Evolutionary conservation across 2,113 vertebrate genomes (phyloP), one percentile per base, ranked within the genome.

Genomic region (Pachyramphus minor): DNA sequence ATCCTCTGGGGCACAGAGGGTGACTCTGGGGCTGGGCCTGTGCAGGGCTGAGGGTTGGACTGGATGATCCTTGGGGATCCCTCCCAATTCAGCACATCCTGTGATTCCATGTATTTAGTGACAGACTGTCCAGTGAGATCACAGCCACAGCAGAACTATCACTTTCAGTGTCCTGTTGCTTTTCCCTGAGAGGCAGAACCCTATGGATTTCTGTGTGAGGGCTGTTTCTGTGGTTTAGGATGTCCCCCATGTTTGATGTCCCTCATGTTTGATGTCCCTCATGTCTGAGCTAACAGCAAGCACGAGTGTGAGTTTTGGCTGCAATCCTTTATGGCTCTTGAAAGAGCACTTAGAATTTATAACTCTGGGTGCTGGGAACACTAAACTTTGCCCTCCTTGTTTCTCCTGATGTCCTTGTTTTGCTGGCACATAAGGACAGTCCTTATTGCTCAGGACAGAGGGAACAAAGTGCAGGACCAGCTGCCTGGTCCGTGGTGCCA

Each of bases 401-500:
- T 60, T 50, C 20, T 86, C 3, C 68, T 73, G 45, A 8, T 49
- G 15, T 9, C 58, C 5, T 49, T 39, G 60, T 3, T 42, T 47
- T 63, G 41, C 47, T 95, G 96, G 69, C 90, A 63, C 3, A 3
- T 37, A 44, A 25, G 2, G 6, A 22, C 58, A 33, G 37, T 28
- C 20, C 41, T 84, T 45, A n/a, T 13, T 74, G 92, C 74, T 89
- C 14, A 12, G 60, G 41, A 37, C 55, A 78, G 75, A 11, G 35
- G 58, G 87, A 66, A 73, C 79, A 76, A 64, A 91, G 76, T 3
- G 52, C 24, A 62, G 83, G 72, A 85, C n/a, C 91, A 82, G 92
- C 89, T 93, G 84, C 87, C 58, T 27, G 47, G 55, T 71, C n/a
- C 20, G 0, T 9, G 21, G 44, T 22, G 62, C 79, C 87, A 84